Base-by-base conservation (phyloP, 1,140 invertebrate genomes). In the Cydia splendana region DNA sequence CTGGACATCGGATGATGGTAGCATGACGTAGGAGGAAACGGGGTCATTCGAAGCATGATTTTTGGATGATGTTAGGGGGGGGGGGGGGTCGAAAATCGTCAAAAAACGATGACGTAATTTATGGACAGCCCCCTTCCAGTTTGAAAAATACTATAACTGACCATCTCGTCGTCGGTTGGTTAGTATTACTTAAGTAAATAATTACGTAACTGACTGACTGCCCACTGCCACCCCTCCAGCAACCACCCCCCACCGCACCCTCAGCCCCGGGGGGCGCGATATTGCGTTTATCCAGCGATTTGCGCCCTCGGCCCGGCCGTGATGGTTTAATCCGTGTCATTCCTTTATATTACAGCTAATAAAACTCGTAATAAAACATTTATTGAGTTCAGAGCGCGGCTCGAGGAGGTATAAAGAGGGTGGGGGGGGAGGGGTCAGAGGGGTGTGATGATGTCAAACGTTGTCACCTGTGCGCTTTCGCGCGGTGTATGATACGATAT, bases 281-380 rank as follows among this genome's bases (percentile, higher is more conserved):
- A 92, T 92, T 92, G 91, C 90, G 89, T 92, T 92, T 92, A 92
- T 91, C 90, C 83, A 91, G 87, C 89, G 90, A 91, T 91, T 91
- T 91, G 90, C 90, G 88, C 88, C 88, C 88, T 89, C 85, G 87
- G 88, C 88, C 84, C 84, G 83, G 67, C 51, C 69, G 20, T 71
- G 67, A 71, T 71, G 67, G 42, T 71, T 71, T 71, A 71, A 71
- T 71, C 67, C 38, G 67, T 71, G 67, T 71, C 67, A 71, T 71
- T 71, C 67, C 67, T 71, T 71, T 71, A 71, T 71, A 71, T 71
- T 71, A 71, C 30, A 62, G 57, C 57, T 62, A 62, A 62, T 62
- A 62, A 62, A 62, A 62, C 30, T 38, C 67, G 30, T 71, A 42
- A 71, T 71, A 71, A 71, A 71, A 71, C 67, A 71, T 71, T 71